Evolutionary conservation across 1,140 invertebrate species (phyloP), one percentile per base, ranked within the genome.

Genomic region (Arion vulgaris): DNA sequence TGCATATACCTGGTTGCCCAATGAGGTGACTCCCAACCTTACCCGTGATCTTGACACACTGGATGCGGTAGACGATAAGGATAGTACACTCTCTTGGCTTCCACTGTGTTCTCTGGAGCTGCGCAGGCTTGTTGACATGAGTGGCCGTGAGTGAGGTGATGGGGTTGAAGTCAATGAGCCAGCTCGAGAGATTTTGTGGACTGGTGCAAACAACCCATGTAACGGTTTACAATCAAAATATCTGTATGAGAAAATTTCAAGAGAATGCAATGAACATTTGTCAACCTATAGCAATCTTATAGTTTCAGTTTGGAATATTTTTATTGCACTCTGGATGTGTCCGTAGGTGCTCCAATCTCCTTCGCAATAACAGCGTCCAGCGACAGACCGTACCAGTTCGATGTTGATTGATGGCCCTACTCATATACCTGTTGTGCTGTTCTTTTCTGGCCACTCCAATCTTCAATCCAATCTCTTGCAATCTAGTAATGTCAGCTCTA

Each of bases 211-310:
- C 41, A 99, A 93, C 1, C 98, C 98, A 92, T 96, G 96, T 88
- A 96, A 96, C 32, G 96, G 95, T 81, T 94, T 94, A 92, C 98
- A 99, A 85, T 96, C 95, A 93, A 99, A 99, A 93, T 99, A 99
- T 93, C 97, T 98, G 93, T 73, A 87, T 83, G n/a, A 38, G 9
- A 80, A 69, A 68, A 15, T 75, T 62, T 19, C 62, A 66, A 19
- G 9, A 57, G 51, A 57, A 57, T 57, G 51, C 26, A 17, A 57
- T 2, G 23, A 57, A 7, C 51, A 57, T 23, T 26, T 26, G 23
- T 19, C 51, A 23, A 49, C 45, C 45, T n/a, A n/a, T n/a, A n/a
- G n/a, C n/a, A n/a, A n/a, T n/a, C n/a, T n/a, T n/a, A n/a, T n/a
- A n/a, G n/a, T n/a, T n/a, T n/a, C n/a, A n/a, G n/a, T n/a, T n/a